phyloP scores from a whole-genome alignment of 2,888 invertebrate species.

The Mechanitis mazaeus region DNA sequence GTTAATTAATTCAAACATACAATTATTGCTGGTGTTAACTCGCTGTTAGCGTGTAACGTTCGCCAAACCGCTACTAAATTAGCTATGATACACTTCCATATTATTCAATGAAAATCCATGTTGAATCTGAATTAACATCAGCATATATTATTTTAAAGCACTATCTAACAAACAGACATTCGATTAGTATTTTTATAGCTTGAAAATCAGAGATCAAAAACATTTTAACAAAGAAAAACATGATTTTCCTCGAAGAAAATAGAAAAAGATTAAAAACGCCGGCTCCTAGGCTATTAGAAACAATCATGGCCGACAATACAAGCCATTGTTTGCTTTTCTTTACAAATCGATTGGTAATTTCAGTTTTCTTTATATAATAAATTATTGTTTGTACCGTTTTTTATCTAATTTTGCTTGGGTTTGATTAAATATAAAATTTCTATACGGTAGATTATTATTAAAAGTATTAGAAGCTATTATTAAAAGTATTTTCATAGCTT shows the following conservation, averaged over 20 bases:
- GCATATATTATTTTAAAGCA: not conserved
- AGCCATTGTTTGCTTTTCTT: conserved; percentile 26
- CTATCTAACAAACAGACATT: not conserved
- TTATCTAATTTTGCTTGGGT: not conserved
- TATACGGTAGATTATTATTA: not conserved
- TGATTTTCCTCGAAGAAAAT: conserved; percentile 13
- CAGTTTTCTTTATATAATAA: conserved; percentile 16
- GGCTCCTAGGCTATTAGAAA: conserved; percentile 16
- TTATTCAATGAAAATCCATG: conserved; percentile 5
- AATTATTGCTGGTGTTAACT: conserved; percentile 15
- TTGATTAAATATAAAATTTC: not conserved
- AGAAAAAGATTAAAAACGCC: conserved; percentile 12
- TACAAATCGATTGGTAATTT: conserved; percentile 29
- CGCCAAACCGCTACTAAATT: conserved; percentile 25
- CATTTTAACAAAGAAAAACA: conserved; percentile 7
- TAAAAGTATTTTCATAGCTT: too few species aligned
- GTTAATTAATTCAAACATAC: conserved; percentile 10
- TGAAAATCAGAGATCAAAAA: too few species aligned
- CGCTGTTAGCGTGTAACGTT: conserved; percentile 19
- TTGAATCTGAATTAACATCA: not conserved
- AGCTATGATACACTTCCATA: conserved; percentile 13
- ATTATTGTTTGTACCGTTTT: conserved; percentile 4
- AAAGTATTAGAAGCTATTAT: not conserved
- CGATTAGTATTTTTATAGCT: too few species aligned
- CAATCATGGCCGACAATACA: conserved; percentile 15